Evolutionary conservation across 2,113 vertebrate genomes (phyloP).

Genomic region (Apteryx mantelli): DNA sequence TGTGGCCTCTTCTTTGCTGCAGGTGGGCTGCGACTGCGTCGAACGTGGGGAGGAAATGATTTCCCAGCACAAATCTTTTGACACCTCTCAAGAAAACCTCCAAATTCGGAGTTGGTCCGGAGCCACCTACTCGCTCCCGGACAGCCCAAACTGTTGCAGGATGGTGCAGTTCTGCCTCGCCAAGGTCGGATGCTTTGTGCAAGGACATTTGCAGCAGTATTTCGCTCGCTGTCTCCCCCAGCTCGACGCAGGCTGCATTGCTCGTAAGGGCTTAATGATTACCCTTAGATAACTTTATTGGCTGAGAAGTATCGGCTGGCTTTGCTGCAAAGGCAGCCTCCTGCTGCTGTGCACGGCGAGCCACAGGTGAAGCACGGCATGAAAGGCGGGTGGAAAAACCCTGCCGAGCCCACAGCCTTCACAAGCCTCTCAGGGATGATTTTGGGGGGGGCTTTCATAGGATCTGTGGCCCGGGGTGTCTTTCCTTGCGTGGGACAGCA

Average conservation of each 20-base stretch:
- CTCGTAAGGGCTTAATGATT: conserved; percentile 41
- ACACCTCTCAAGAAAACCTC: accelerated
- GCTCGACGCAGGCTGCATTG: background rate
- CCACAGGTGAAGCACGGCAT: background rate
- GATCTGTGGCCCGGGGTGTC: background rate
- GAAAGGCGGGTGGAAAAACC: background rate
- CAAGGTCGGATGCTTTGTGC: background rate
- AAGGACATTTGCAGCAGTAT: conserved; percentile 13
- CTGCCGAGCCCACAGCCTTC: accelerated
- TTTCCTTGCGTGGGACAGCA: background rate
- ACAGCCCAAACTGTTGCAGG: background rate
- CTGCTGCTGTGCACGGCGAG: background rate
- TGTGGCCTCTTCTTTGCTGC: background rate
- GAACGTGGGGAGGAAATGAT: accelerated
- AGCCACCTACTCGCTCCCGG: accelerated
- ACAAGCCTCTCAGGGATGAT: background rate
- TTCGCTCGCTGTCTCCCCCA: background rate
- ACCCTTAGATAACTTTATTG: conserved; percentile 47
- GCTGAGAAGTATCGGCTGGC: conserved; percentile 27
- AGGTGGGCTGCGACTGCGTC: background rate
- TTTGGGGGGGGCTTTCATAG: background rate
- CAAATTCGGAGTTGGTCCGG: accelerated
- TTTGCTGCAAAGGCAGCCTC: conserved; percentile 3
- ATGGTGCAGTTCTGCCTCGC: background rate
- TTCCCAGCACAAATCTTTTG: background rate